Conservation (phyloP, 1,140 invertebrate species). For the Hestina assimilis region DNA sequence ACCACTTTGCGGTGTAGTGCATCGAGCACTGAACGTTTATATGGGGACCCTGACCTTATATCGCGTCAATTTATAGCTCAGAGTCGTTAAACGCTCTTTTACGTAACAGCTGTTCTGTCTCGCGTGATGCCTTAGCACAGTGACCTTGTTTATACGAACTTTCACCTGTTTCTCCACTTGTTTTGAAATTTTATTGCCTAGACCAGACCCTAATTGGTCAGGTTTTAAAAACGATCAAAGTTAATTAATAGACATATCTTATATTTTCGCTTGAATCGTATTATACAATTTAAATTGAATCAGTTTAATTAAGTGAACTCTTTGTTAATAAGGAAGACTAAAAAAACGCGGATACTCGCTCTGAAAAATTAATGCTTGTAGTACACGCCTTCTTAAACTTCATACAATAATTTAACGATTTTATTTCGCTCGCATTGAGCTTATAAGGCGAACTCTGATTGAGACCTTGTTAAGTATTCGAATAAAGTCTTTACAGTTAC, state of each 20-base stretch:
- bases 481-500: slow-evolving; percentile 43
- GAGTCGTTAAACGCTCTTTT: slow-evolving; percentile 71
- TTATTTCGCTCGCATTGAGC: slow-evolving; percentile 15
- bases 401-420: slow-evolving; percentile 6
- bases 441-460: slow-evolving; percentile 33
- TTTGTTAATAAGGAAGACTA: no score
- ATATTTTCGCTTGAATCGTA: no score
- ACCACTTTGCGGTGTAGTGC: slow-evolving; percentile 78
- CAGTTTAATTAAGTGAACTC: no score
- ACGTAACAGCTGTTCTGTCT: slow-evolving; percentile 73
- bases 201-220: slow-evolving; percentile 10
- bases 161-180: slow-evolving; percentile 42
- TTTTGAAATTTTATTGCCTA: slow-evolving; percentile 25
- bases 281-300: no score
- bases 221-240: slow-evolving; percentile 10
- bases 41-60: slow-evolving; percentile 79
- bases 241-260: no score
- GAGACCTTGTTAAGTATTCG: slow-evolving; percentile 28
- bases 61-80: slow-evolving; percentile 76
- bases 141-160: slow-evolving; percentile 60
- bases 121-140: slow-evolving; percentile 59
- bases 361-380: background rate
- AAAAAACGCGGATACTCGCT: no score
- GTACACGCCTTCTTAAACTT: background rate
- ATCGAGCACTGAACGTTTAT: slow-evolving; percentile 77